phyloP scores from a whole-genome alignment of 2,888 invertebrate genomes.

The Protodeltote pygarga region DNA sequence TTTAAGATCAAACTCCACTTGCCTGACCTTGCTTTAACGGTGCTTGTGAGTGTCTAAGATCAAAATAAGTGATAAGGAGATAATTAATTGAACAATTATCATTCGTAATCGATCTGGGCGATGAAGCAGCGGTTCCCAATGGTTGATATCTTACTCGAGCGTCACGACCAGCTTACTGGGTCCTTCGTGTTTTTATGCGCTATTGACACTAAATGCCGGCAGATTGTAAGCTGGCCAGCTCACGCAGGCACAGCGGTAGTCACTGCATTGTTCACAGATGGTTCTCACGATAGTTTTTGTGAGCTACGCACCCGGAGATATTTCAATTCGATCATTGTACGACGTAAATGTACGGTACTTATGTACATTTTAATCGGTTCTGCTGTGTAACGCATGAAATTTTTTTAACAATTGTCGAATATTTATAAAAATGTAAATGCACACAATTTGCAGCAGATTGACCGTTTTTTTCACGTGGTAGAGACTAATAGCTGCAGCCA shows the following conservation, averaged over 20 bases:
- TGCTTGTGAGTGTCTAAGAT: slow-evolving; percentile 24
- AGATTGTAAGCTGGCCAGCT: slow-evolving; percentile 56
- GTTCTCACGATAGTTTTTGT: slow-evolving; percentile 79
- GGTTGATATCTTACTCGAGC: slow-evolving; percentile 66
- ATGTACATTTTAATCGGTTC: slow-evolving; percentile 63
- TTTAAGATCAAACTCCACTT: too few species aligned
- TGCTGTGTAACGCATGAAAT: slow-evolving; percentile 34
- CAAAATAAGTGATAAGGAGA: slow-evolving; percentile 32
- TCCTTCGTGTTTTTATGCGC: slow-evolving; percentile 60
- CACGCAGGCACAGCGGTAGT: slow-evolving; percentile 60
- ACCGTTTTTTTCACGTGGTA: too few species aligned
- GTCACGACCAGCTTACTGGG: slow-evolving; percentile 64
- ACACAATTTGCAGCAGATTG: too few species aligned
- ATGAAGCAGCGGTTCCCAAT: slow-evolving; percentile 58
- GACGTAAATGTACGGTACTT: slow-evolving; percentile 53
- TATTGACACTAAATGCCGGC: slow-evolving; percentile 63
- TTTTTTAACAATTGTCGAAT: too few species aligned
- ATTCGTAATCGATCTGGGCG: slow-evolving; percentile 59
- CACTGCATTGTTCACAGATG: slow-evolving; percentile 65
- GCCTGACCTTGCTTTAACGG: too few species aligned
- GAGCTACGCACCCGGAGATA: slow-evolving; percentile 69
- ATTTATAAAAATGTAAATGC: too few species aligned
- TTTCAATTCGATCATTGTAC: slow-evolving; percentile 69
- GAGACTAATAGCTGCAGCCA: too few species aligned
- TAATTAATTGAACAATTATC: slow-evolving; percentile 61